Conservation (phyloP, 2,888 invertebrate genomes). For the Dicranocentrus wangi region DNA sequence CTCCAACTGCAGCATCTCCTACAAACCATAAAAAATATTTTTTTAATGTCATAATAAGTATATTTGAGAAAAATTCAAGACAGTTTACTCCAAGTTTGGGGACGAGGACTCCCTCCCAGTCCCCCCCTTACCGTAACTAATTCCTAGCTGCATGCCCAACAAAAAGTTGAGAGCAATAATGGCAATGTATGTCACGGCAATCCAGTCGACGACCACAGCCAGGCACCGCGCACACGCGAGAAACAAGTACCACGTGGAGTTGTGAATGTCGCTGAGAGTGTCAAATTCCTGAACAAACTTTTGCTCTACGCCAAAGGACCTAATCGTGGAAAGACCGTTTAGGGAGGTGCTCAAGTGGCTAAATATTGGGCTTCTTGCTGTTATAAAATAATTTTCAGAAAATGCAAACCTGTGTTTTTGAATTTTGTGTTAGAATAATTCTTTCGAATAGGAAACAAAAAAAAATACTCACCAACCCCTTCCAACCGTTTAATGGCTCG, state of each 20-base stretch:
- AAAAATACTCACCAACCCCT: constrained; percentile 75
- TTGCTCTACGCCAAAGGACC: constrained; percentile 88
- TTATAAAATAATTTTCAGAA: background rate
- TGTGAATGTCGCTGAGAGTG: constrained; percentile 83
- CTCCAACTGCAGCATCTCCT: background rate
- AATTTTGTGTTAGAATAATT: background rate
- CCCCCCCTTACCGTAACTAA: background rate
- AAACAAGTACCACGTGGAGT: constrained; percentile 93
- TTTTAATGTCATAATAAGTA: background rate
- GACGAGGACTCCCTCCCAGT: too few species aligned
- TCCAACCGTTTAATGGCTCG: constrained; percentile 82
- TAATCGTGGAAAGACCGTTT: constrained; percentile 91
- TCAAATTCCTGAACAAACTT: constrained; percentile 86
- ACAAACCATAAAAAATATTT: background rate
- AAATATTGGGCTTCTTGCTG: constrained; percentile 95
- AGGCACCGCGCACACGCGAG: constrained; percentile 92
- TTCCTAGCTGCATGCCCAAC: background rate
- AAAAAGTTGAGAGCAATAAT: constrained; percentile 90
- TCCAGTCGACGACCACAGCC: constrained; percentile 91
- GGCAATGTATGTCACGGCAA: constrained; percentile 80
- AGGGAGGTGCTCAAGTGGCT: constrained; percentile 91
- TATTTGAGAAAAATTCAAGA: too few species aligned
- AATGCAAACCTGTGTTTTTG: background rate
- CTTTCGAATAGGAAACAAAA: too few species aligned
- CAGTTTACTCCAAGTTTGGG: background rate